Percentiles rank a stretch among this genome's conserved stretches.
phyloP scores from a whole-genome alignment of 2,888 invertebrate species.

The Pogonocherus hispidulus region DNA sequence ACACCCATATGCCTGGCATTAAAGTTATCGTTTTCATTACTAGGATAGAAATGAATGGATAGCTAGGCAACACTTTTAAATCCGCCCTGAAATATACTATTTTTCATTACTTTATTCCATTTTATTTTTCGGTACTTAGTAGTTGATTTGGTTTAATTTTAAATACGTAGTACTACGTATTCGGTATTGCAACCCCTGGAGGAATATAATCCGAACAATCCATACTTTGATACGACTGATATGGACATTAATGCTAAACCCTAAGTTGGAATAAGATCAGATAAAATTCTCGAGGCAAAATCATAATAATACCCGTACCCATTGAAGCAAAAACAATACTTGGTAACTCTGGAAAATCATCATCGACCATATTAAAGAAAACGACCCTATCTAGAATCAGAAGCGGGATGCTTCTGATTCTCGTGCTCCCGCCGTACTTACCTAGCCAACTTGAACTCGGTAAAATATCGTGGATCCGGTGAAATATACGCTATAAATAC shows the following conservation, averaged over 20 bases:
- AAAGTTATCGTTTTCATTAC: too few relatives aligned
- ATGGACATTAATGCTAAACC: background rate
- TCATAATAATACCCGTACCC: slow-evolving; percentile 39
- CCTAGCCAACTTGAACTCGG: slow-evolving; percentile 33
- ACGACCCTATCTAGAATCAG: slow-evolving; percentile 35
- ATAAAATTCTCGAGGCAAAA: slow-evolving; percentile 33
- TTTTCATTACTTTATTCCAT: too few relatives aligned
- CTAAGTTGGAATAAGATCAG: slow-evolving; percentile 5
- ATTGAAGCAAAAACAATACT: slow-evolving; percentile 35
- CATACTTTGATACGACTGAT: too few relatives aligned
- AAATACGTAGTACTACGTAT: too few relatives aligned
- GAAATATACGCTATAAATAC: slow-evolving; percentile 61
- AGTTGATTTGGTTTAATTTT: too few relatives aligned
- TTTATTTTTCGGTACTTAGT: too few relatives aligned
- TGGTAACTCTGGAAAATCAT: slow-evolving; percentile 41
- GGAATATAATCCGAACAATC: too few relatives aligned
- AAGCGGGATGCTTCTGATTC: slow-evolving; percentile 31
- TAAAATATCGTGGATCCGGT: slow-evolving; percentile 45
- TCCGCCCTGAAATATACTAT: too few relatives aligned
- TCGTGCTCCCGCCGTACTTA: slow-evolving; percentile 39
- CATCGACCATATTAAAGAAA: slow-evolving; percentile 43
- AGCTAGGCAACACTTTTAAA: too few relatives aligned
- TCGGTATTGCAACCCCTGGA: too few relatives aligned
- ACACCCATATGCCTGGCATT: too few relatives aligned
- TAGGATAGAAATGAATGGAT: too few relatives aligned